Conservation (phyloP, 2,797 vertebrate species). For the Melanotaenia maccullochi region DNA sequence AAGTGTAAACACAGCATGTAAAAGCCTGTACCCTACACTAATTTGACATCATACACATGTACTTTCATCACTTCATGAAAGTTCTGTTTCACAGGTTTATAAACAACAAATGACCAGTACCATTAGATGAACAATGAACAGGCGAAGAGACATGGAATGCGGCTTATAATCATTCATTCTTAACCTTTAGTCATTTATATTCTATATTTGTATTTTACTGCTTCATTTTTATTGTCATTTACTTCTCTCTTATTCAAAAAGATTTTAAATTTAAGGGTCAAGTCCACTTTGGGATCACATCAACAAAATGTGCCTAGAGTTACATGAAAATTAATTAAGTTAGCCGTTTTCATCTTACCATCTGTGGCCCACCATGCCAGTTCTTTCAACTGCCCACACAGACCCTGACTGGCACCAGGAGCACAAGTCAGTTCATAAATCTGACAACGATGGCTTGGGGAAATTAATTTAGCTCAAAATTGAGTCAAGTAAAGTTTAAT, state of each 20-base stretch:
- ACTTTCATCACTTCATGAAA: constrained; percentile 1
- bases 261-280: constrained; percentile 2
- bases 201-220: not conserved
- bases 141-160: not conserved
- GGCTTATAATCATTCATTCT: not conserved
- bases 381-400: constrained; percentile 24
- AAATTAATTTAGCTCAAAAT: constrained; percentile 52
- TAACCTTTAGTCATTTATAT: not conserved
- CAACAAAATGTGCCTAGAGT: constrained; percentile 2
- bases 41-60: constrained; percentile 18
- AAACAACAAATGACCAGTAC: not conserved
- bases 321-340: constrained; percentile 26
- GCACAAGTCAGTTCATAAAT: not conserved
- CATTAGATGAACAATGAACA: not conserved
- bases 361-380: constrained; percentile 15
- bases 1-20: not conserved
- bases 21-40: constrained; percentile 14
- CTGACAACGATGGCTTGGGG: constrained; percentile 9
- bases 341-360: constrained; percentile 29
- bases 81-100: not conserved
- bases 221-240: constrained; percentile 3
- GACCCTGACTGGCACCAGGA: constrained; percentile 5
- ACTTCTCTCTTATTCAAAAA: not conserved
- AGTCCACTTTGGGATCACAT: constrained; percentile 7
- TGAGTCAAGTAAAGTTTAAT: constrained; percentile 51